Conservation (phyloP, 1,140 invertebrate genomes). For the Stegodyphus dumicola region DNA sequence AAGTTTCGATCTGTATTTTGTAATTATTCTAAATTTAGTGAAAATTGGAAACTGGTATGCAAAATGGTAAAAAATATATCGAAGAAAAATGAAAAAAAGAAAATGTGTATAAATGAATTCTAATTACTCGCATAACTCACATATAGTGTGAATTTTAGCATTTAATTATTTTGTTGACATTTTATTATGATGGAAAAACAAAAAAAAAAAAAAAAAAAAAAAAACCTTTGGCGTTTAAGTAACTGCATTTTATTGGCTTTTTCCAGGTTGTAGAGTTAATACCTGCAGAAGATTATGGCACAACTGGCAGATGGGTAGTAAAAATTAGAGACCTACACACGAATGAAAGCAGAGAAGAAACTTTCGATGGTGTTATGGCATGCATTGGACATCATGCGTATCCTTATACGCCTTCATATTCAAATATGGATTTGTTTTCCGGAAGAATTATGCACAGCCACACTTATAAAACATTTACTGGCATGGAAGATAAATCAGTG, state of each 20-base stretch:
- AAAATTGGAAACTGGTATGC: too few species aligned
- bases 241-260: neutral
- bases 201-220: too few species aligned
- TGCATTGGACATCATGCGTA: conserved; percentile 66
- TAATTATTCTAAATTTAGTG: too few species aligned
- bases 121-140: too few species aligned
- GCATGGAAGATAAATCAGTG: conserved; percentile 68
- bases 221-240: too few species aligned
- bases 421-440: conserved; percentile 67
- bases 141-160: too few species aligned
- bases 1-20: too few species aligned
- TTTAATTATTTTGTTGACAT: too few species aligned
- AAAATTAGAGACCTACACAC: conserved; percentile 61
- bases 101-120: too few species aligned
- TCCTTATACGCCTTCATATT: conserved; percentile 31
- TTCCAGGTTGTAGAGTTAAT: conserved; percentile 36
- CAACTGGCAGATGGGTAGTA: conserved; percentile 69
- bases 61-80: too few species aligned
- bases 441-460: conserved; percentile 70
- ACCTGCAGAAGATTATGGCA: conserved; percentile 64
- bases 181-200: too few species aligned
- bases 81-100: too few species aligned
- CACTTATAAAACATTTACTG: conserved; percentile 65
- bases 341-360: conserved; percentile 60
- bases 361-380: conserved; percentile 69